Evolutionary conservation across 2,113 vertebrate species (phyloP), one percentile per base, ranked within the genome.

Genomic region (Mirza zaza): DNA sequence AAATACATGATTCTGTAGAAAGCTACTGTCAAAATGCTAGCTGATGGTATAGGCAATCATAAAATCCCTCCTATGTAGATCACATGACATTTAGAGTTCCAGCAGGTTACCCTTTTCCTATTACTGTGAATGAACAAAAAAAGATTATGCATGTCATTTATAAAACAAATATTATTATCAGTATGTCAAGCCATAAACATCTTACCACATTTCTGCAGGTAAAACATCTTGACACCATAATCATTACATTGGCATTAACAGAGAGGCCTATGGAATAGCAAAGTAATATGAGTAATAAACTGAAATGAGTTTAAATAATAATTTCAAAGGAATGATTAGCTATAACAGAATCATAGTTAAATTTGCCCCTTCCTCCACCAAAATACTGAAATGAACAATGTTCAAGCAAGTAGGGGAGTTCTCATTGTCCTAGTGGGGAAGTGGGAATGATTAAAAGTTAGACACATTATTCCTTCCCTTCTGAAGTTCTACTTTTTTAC

Each of bases 231-330:
- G 96, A 97, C 0, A 76, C 75, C 90, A 9, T 96, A 98, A 98
- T 97, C 92, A 98, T 97, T 97, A 71, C 97, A 95, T 95, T 97
- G 96, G 97, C 94, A 95, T 97, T 98, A 98, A 97, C 50, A 34
- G 91, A 94, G 92, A 97, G 95, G 97, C 93, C 80, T 82, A 84
- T 57, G 84, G 68, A 84, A 80, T 6, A 93, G 86, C 57, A 96
- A 98, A 97, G 97, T 79, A 96, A 97, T 93, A 70, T 94, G 88
- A 91, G 83, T 96, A 96, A 98, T 86, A 92, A 92, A 94, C 82
- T 91, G 36, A 94, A 92, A 86, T 0, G 92, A 98, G 70, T 87
- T 97, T 95, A 98, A 98, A 97, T 77, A 98, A 75, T 95, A 89
- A 97, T 98, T 98, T 95, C 79, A 97, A 97, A 76, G 83, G 50